A percentile compares a stretch with the other conserved stretches of the same genome.
Evolutionary conservation across 1,140 invertebrate genomes (phyloP).

Genomic region (Cydia amplana): DNA sequence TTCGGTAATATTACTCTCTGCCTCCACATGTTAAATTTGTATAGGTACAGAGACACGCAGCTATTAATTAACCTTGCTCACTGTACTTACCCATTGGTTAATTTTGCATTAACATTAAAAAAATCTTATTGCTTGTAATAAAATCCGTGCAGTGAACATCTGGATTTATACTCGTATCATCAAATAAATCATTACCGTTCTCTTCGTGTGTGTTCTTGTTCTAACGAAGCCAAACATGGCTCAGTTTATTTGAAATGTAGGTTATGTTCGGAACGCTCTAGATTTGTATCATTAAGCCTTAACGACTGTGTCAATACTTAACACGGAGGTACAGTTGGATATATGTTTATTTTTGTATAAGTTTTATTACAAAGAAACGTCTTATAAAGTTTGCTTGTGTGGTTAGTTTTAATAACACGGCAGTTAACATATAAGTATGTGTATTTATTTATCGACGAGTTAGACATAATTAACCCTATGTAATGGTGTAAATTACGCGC

Average conservation of each 20-base stretch:
- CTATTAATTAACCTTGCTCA: no score
- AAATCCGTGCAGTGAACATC: neutral
- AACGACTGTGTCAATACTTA: conserved; percentile 14
- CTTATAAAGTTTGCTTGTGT: neutral
- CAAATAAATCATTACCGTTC: conserved; percentile 1
- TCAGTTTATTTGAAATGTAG: conserved; percentile 24
- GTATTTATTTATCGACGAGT: no score
- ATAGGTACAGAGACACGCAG: no score
- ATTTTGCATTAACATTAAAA: no score
- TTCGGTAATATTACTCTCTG: no score
- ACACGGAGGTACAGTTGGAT: neutral
- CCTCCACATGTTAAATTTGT: no score
- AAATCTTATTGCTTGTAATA: neutral
- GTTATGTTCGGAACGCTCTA: conserved; percentile 24
- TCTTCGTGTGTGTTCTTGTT: neutral
- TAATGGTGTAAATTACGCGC: no score
- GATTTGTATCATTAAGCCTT: conserved; percentile 30
- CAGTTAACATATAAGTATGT: no score
- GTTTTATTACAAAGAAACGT: neutral
- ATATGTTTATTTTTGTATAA: neutral
- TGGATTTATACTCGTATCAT: neutral
- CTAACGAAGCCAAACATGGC: conserved; percentile 15
- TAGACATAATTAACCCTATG: no score
- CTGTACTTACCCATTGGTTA: no score
- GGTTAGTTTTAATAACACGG: neutral